These are phyloP conservation scores for Tapirus indicus DNA, from an alignment of 2,797 vertebrate genomes.

Conservation along the genomic window DNA sequence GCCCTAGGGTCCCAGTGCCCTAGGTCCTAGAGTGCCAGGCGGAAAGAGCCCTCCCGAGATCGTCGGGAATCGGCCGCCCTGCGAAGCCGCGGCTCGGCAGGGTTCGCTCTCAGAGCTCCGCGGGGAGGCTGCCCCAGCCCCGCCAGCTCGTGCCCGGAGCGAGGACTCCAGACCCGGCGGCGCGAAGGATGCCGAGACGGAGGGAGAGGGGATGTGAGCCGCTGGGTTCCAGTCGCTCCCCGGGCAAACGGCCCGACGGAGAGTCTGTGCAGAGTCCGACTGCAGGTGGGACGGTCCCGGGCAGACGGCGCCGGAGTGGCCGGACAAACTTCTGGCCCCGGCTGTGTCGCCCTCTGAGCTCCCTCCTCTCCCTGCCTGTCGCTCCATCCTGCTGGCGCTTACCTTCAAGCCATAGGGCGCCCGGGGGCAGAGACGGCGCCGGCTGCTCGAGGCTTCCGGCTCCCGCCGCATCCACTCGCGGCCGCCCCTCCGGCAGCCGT, in stretches of 20 bases:
- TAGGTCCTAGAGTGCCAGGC: not conserved
- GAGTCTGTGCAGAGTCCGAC: not conserved
- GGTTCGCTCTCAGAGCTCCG: not conserved
- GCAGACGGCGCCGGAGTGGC: not conserved
- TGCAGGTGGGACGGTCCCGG: not conserved
- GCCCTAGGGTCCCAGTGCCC: not conserved
- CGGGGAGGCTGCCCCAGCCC: not conserved
- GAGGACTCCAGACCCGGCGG: not conserved
- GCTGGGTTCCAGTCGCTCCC: not conserved
- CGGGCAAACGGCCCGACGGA: not conserved
- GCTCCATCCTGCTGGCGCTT: slow-evolving; percentile 66
- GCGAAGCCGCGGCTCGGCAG: rapidly evolving
- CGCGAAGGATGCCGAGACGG: not conserved
- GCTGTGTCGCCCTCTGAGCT: not conserved
- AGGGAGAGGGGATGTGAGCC: not conserved
- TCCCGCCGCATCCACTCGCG: slow-evolving; percentile 80
- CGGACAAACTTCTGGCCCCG: slow-evolving; percentile 57
- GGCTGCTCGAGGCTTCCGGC: slow-evolving; percentile 69
- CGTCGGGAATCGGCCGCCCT: not conserved
- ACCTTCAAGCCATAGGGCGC: slow-evolving; percentile 91
- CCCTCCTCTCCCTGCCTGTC: not conserved
- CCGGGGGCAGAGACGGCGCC: slow-evolving; percentile 71
- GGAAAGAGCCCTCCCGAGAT: not conserved
- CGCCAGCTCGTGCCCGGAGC: not conserved
- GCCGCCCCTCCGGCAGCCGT: slow-evolving; percentile 70